A percentile compares a stretch with the other conserved stretches of the same genome.
These are phyloP conservation scores for Mya arenaria DNA, from an alignment of 1,140 invertebrate genomes.

Conservation along the genomic window DNA sequence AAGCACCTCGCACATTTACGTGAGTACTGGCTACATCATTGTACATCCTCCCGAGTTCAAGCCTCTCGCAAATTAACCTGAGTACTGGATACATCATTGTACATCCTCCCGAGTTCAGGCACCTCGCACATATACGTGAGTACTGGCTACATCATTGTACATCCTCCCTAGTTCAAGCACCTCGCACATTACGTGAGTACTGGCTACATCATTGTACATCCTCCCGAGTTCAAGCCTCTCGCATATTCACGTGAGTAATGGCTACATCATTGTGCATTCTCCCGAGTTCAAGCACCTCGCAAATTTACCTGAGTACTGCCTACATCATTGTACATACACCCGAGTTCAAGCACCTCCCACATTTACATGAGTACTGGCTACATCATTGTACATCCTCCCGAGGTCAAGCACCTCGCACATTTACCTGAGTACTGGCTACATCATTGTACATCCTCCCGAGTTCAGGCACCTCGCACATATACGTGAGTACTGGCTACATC, in stretches of 20 bases:
- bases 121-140: not conserved
- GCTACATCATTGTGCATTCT: not conserved
- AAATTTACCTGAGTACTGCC: too few species aligned
- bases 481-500: not conserved
- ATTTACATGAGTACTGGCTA: not conserved
- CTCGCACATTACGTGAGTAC: too few species aligned
- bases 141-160: not conserved
- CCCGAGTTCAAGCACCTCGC: not conserved
- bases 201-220: too few species aligned
- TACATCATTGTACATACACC: too few species aligned
- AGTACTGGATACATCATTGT: too few species aligned
- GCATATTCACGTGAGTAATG: not conserved
- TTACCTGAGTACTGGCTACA: too few species aligned
- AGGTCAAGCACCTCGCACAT: too few species aligned
- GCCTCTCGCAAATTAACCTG: too few species aligned
- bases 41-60: not conserved
- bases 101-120: not conserved
- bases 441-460: constrained; percentile 30
- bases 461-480: constrained; percentile 19
- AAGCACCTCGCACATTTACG: not conserved
- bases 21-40: not conserved
- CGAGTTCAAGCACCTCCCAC: not conserved
- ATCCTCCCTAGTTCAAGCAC: not conserved
- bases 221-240: not conserved
- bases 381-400: not conserved